phyloP scores from a whole-genome alignment of 2,113 vertebrate species.

The Hippolais icterina region DNA sequence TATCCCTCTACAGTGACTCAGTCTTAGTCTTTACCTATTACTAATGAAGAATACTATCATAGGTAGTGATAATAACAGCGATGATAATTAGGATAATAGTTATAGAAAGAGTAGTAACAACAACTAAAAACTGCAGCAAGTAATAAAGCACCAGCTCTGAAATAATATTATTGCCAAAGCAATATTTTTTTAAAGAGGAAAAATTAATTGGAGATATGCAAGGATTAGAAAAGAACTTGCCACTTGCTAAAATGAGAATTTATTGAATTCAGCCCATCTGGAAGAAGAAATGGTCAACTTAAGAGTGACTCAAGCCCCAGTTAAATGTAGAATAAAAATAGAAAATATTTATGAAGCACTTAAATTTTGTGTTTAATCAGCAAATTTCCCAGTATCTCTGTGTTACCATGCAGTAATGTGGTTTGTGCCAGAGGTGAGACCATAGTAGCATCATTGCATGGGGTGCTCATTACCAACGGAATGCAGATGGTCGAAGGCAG shows the following conservation, averaged over 20 bases:
- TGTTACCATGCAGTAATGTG: background rate
- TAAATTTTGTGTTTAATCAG: background rate
- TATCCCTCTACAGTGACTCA: background rate
- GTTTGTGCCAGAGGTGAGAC: background rate
- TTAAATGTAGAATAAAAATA: background rate
- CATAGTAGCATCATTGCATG: accelerated
- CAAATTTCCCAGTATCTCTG: background rate
- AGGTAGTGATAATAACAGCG: background rate
- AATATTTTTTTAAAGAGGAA: background rate
- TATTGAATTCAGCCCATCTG: background rate
- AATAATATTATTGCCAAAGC: background rate
- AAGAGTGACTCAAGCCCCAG: background rate
- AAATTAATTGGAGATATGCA: background rate
- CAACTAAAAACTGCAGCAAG: background rate
- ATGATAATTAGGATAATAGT: background rate
- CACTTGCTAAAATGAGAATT: background rate
- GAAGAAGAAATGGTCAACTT: background rate
- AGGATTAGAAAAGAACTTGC: background rate
- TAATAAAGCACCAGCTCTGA: background rate
- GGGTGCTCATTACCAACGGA: background rate
- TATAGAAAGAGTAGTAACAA: background rate
- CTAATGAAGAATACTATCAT: background rate
- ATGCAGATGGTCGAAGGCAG: background rate
- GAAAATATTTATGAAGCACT: background rate
- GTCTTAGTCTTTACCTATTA: background rate